Conservation (phyloP, 1,140 invertebrate species). For the Trichonephila inaurata region DNA sequence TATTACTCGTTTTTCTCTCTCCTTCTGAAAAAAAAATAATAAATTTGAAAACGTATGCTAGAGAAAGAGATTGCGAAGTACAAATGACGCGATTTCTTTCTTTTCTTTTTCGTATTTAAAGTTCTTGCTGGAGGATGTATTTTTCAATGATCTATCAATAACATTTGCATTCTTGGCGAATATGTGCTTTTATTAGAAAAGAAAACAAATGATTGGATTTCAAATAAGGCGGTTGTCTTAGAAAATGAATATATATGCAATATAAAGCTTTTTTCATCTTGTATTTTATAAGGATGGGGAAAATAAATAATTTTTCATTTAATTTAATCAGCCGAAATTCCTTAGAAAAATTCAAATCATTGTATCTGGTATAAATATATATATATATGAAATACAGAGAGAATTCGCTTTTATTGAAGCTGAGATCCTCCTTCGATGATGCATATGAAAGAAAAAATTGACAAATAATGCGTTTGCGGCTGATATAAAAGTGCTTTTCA, state of each 20-base stretch:
- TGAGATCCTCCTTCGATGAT: neutral
- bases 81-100: neutral
- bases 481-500: too few species aligned
- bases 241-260: neutral
- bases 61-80: neutral
- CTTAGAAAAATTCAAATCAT: neutral
- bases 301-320: neutral
- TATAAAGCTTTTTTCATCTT: neutral
- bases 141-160: constrained; percentile 41
- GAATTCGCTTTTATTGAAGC: neutral
- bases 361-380: neutral
- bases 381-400: neutral
- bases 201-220: neutral
- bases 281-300: neutral
- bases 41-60: neutral
- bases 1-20: constrained; percentile 45
- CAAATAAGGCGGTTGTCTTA: neutral
- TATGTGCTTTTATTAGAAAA: neutral
- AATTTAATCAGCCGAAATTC: neutral
- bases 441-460: too few species aligned
- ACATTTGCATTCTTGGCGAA: neutral
- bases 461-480: too few species aligned
- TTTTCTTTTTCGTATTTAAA: constrained; percentile 1
- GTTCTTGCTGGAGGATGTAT: neutral
- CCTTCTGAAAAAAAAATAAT: neutral